Conservation (phyloP, 1,140 invertebrate species). For the Euborellia annulipes region DNA sequence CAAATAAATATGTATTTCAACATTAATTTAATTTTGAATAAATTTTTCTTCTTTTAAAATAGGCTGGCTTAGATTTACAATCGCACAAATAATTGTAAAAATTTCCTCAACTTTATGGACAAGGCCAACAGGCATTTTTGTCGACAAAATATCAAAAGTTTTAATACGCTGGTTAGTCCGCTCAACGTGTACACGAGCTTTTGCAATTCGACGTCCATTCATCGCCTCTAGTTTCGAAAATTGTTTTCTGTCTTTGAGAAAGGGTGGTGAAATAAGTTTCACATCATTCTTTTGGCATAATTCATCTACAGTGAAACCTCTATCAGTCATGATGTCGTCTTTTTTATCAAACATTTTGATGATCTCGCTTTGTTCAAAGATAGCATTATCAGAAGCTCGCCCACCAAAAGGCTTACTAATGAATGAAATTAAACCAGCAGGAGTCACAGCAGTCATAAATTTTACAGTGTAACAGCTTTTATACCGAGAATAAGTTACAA, state of each 20-base stretch:
- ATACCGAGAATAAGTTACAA: constrained; percentile 21
- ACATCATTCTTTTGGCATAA: constrained; percentile 1
- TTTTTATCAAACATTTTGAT: constrained; percentile 14
- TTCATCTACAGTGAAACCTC: constrained; percentile 16
- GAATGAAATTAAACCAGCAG: constrained; percentile 20
- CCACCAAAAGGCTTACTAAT: constrained; percentile 19
- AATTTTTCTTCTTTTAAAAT: too few relatives aligned
- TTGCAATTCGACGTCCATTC: constrained; percentile 8
- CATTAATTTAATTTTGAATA: too few relatives aligned
- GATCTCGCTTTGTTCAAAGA: constrained; percentile 16
- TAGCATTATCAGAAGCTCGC: constrained; percentile 15
- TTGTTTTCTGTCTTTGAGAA: constrained; percentile 5
- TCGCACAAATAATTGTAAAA: constrained; percentile 3
- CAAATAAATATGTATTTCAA: too few relatives aligned
- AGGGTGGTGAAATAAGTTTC: constrained; percentile 3
- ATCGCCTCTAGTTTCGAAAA: constrained; percentile 8
- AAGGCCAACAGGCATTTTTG: constrained; percentile 8
- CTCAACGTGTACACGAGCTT: constrained; percentile 12
- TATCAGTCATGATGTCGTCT: constrained; percentile 20
- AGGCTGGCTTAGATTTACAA: constrained; percentile 3
- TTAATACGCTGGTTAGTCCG: constrained; percentile 12
- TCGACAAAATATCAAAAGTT: constrained; percentile 9
- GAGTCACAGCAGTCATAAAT: constrained; percentile 18
- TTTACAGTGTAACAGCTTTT: constrained; percentile 20
- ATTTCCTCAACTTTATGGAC: constrained; percentile 11